phyloP scores from a whole-genome alignment of 2,888 invertebrate genomes.

The Dasysyrphus tricinctus region DNA sequence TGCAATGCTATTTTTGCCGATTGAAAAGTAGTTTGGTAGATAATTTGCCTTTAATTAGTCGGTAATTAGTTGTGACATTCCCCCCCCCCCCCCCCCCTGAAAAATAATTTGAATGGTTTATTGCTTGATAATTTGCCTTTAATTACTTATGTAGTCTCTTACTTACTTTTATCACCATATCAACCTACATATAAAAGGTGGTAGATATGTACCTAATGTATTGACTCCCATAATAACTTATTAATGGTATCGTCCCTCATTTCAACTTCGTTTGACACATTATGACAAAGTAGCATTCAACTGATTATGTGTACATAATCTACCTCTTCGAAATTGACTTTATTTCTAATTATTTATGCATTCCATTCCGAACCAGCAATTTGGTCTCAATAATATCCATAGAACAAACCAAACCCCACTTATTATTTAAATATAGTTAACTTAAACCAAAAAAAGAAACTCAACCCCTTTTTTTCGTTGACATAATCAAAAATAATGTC shows the following conservation, averaged over 20 bases:
- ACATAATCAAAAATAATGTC: slow-evolving; percentile 49
- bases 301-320: background rate
- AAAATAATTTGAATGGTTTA: too few species aligned
- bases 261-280: slow-evolving; percentile 5
- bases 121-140: too few species aligned
- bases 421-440: slow-evolving; percentile 45
- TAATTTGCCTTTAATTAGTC: too few species aligned
- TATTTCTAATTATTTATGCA: slow-evolving; percentile 26
- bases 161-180: too few species aligned
- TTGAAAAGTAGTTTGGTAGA: too few species aligned
- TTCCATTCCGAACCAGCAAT: slow-evolving; percentile 52
- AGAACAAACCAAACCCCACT: slow-evolving; percentile 44
- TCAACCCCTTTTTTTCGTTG: slow-evolving; percentile 32
- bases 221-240: too few species aligned
- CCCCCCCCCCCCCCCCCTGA: too few species aligned
- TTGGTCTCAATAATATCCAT: slow-evolving; percentile 40
- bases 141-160: too few species aligned
- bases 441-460: slow-evolving; percentile 26
- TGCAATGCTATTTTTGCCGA: too few species aligned
- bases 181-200: too few species aligned
- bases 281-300: background rate
- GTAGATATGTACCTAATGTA: too few species aligned
- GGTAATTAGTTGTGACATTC: too few species aligned
- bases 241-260: background rate
- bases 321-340: slow-evolving; percentile 28